A percentile compares a stretch with the other conserved stretches of the same genome.
Evolutionary conservation across 2,113 vertebrate species (phyloP).

Genomic region (Solea solea): DNA sequence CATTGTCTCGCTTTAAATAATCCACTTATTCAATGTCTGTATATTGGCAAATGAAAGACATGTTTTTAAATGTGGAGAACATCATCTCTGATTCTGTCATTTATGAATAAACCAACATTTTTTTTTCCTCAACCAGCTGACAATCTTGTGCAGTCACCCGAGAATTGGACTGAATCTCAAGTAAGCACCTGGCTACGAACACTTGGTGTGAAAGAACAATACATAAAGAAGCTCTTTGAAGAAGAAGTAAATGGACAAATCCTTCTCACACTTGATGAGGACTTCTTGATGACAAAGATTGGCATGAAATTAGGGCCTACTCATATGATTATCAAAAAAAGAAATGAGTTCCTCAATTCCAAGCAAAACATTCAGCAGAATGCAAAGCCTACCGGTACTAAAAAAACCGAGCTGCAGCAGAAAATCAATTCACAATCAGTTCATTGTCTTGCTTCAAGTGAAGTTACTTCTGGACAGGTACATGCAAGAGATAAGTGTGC

Average conservation of each 20-base stretch:
- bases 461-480: background rate
- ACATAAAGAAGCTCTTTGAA: conserved; percentile 71
- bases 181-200: conserved; percentile 82
- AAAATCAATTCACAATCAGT: background rate
- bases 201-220: conserved; percentile 77
- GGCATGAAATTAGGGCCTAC: conserved; percentile 72
- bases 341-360: no score
- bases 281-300: conserved; percentile 74
- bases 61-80: no score
- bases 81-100: no score
- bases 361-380: no score
- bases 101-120: no score
- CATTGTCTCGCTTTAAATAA: no score
- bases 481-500: no score
- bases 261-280: conserved; percentile 70
- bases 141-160: conserved; percentile 56
- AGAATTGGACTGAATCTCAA: conserved; percentile 80
- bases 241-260: conserved; percentile 82
- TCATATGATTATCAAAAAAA: no score
- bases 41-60: no score
- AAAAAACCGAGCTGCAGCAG: no score
- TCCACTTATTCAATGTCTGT: no score
- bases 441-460: background rate
- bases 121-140: conserved; percentile 42
- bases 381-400: no score